Evolutionary conservation across 2,113 vertebrate species (phyloP), one percentile per base, ranked within the genome.

Genomic region (Chaetura pelagica): DNA sequence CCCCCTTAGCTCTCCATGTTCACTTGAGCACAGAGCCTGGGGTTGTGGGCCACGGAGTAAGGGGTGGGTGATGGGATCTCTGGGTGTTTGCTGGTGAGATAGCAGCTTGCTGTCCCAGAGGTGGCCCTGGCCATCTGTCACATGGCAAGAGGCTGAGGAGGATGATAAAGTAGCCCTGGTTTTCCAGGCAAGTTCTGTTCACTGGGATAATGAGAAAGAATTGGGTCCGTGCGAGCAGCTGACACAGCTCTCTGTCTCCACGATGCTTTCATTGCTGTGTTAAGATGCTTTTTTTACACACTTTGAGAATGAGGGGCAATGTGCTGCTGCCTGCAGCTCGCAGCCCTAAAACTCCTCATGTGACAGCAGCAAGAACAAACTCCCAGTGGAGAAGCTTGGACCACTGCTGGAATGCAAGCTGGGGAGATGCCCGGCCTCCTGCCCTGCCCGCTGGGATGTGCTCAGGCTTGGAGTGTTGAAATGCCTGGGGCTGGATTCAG

Each of bases 121-220:
- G 8, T 68, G 62, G 32, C 52, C 57, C 54, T 44, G 78, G 73
- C 18, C 12, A 2, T n/a, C 34, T 12, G 58, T 87, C 4, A 0
- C 0, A 1, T 35, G n/a, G 68, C 26, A 32, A 68, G 84, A 67
- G 68, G 55, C 79, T 63, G 64, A 48, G 42, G 40, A 79, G 54
- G 72, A 38, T 42, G 75, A 83, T 66, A 51, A 93, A 90, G 83
- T 90, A 92, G 55, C 63, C 26, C 27, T 54, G 46, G 18, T 85
- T 58, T 88, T 66, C 35, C 79, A 90, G 85, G 46, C 82, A 19
- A 62, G 58, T 89, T 76, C 85, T 57, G 30, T 78, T 85, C 29
- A 82, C 78, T 83, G 90, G 92, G 92, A 64, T 93, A 93, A 96
- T 96, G 93, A 78, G 75, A 75, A 89, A 68, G 62, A 82, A 89